These are phyloP conservation scores for Epinephelus cyanopodus DNA, from an alignment of 2,113 vertebrate species.

Conservation along the genomic window DNA sequence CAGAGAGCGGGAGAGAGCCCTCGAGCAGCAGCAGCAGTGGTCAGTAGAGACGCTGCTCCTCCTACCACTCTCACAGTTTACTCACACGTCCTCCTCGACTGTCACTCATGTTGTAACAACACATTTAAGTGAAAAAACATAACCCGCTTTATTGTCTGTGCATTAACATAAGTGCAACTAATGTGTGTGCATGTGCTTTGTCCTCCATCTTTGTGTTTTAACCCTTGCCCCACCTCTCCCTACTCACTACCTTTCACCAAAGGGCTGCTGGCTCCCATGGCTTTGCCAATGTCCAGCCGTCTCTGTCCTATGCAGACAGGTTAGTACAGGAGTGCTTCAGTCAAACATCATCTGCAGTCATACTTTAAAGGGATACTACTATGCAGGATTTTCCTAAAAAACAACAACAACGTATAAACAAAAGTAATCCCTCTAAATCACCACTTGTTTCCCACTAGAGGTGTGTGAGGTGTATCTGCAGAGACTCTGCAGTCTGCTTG, in stretches of 20 bases:
- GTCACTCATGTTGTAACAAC: conserved; percentile 24
- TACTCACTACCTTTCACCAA: conserved; percentile 49
- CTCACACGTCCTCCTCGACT: conserved; percentile 3
- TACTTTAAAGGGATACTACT: neutral
- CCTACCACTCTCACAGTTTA: neutral
- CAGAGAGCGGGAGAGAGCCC: conserved; percentile 51
- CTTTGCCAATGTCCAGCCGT: conserved; percentile 69
- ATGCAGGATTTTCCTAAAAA: no score
- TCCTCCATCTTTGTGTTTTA: conserved; percentile 49
- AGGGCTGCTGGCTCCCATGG: conserved; percentile 72
- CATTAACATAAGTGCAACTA: conserved; percentile 61
- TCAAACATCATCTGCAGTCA: neutral
- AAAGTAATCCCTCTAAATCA: no score
- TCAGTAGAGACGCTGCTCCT: conserved; percentile 62
- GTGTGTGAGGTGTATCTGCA: no score
- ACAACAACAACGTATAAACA: no score
- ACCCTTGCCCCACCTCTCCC: conserved; percentile 35
- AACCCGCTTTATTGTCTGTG: conserved; percentile 45
- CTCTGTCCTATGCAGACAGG: conserved; percentile 82
- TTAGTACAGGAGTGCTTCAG: conserved; percentile 65
- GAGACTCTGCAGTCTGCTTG: no score
- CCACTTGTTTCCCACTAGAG: no score
- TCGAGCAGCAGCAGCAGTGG: conserved; percentile 60
- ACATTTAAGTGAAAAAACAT: conserved; percentile 11
- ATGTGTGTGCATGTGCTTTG: conserved; percentile 70